Evolutionary conservation across 2,113 vertebrate species (phyloP), one percentile per base, ranked within the genome.

Genomic region (Coturnix japonica): DNA sequence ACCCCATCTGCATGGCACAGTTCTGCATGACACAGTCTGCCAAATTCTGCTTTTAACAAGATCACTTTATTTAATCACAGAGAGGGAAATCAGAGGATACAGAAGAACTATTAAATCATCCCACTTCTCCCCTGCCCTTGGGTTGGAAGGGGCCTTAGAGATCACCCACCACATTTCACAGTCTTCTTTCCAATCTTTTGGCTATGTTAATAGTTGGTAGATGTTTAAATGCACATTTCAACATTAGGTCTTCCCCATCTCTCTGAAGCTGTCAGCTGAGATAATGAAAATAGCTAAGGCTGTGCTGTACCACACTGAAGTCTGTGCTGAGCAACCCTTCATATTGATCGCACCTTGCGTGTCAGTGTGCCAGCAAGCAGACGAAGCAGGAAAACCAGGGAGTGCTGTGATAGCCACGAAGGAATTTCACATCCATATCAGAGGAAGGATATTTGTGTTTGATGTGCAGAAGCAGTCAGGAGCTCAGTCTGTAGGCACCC

Each of bases 391-490:
- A 84, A 95, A 89, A 92, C 69, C 85, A 75, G 51, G 0, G 49
- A 84, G 81, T 3, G 18, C n/a, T 59, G 87, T 92, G 89, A 81
- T 80, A 77, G 70, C 94, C 93, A 75, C 92, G 73, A 2, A 92
- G 92, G 95, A 94, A 96, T 94, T 95, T 85, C 81, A 95, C 89
- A 93, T 92, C 75, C 47, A 11, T 92, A 93, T 94, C 92, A 94
- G 95, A 96, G 85, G 95, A 91, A 94, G 92, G 72, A 91, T 93
- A 53, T 75, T 85, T 2, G 2, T 49, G 84, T 95, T 93, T 95
- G 91, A 95, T 96, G 92, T 96, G 91, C 54, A 86, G 81, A 94
- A n/a, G 72, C 31, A 93, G 78, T 13, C 85, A 78, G 91, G 87
- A 95, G 65, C 91, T 89, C 65, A 7, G 44, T 18, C 94, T 89